Evolutionary conservation across 2,113 vertebrate genomes (phyloP), one percentile per base, ranked within the genome.

Genomic region (Eulemur macaco): DNA sequence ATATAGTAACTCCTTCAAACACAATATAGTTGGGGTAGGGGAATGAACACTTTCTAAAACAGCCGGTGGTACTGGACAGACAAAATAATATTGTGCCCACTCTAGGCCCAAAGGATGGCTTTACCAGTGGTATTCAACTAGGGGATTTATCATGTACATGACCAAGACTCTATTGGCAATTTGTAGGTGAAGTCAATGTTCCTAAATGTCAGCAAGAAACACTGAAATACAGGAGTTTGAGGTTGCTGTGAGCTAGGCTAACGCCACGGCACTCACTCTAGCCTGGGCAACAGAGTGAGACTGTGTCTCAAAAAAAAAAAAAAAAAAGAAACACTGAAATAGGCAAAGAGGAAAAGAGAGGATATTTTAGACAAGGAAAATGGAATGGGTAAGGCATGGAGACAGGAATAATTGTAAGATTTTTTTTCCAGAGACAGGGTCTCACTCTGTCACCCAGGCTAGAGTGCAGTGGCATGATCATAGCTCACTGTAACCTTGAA

Each of bases 141-240:
- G 60, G 15, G 64, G 29, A 74, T 63, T 83, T 83, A 66, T 94
- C 63, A 63, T 17, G 20, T 39, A 15, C 58, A 87, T 82, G 91
- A 89, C 56, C 63, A 52, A 63, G 45, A 45, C 2, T 56, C 47
- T 42, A 47, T 66, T 89, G 45, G 9, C 80, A 90, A 69, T 94
- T 50, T 80, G 63, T 63, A 20, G 17, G 31, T 94, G 73, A 50
- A 50, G 54, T 31, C 81, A 76, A 63, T 63, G 56, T 76, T 95
- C 81, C 14, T 91, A 92, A 90, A 56, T 47, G 54, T 86, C 92
- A 81, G 54, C 73, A 34, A 88, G 58, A 96, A 96, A 56, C 45
- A 54, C 20, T 80, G n/a, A 88, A 69, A 93, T 69, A 81, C 37
- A 37, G 37, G 37, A 37, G 37, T 37, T 37, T 37, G 37, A 37